A percentile compares a stretch with the other conserved stretches of the same genome.
phyloP scores from a whole-genome alignment of 1,140 invertebrate genomes.

The Cephus cinctus region DNA sequence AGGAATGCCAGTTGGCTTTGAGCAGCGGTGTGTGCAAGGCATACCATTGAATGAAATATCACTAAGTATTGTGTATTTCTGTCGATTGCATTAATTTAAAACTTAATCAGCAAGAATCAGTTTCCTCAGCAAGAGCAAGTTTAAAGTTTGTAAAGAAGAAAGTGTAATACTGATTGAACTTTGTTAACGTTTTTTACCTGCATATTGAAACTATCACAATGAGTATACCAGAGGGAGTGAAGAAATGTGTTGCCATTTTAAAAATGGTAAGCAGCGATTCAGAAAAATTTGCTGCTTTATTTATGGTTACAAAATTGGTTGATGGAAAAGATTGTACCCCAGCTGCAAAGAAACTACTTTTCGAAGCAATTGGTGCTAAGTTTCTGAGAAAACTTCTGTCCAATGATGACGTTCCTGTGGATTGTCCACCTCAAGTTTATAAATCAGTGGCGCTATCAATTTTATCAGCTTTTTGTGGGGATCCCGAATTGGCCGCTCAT shows the following conservation, averaged over 20 bases:
- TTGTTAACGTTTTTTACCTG: no score
- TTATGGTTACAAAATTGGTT: slow-evolving; percentile 86
- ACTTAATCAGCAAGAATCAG: no score
- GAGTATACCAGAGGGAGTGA: slow-evolving; percentile 71
- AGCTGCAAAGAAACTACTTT: slow-evolving; percentile 72
- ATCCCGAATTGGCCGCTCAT: slow-evolving; percentile 75
- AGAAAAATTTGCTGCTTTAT: slow-evolving; percentile 87
- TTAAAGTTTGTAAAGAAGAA: no score
- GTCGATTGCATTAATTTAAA: no score
- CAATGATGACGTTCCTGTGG: slow-evolving; percentile 71
- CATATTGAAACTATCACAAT: slow-evolving; percentile 24
- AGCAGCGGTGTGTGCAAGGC: slow-evolving; percentile 18
- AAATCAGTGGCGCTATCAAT: slow-evolving; percentile 87
- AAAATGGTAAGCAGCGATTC: slow-evolving; percentile 79
- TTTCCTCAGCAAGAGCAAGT: no score
- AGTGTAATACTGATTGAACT: no score
- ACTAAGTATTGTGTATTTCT: no score
- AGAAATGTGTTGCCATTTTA: slow-evolving; percentile 77
- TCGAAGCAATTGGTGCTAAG: slow-evolving; percentile 83
- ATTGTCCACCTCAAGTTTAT: slow-evolving; percentile 83
- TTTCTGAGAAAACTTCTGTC: slow-evolving; percentile 80
- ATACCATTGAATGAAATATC: neutral
- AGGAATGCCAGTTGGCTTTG: slow-evolving; percentile 48
- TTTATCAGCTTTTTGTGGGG: slow-evolving; percentile 77
- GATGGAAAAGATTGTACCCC: slow-evolving; percentile 76